These are phyloP conservation scores for Parambassis ranga DNA, from an alignment of 2,797 vertebrate genomes.

Conservation along the genomic window DNA sequence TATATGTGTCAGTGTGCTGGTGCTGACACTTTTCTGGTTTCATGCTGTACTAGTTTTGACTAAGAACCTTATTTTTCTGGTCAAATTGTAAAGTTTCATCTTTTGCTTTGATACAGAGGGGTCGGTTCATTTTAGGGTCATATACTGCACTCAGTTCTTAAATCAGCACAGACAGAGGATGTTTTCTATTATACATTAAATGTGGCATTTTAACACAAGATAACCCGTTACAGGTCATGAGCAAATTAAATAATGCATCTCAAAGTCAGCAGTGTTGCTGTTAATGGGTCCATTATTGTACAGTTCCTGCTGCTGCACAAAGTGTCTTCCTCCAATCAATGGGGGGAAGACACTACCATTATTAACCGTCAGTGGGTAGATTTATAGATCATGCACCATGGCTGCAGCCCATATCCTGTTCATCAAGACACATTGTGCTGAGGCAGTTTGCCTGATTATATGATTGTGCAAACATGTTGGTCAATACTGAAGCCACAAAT, in stretches of 20 bases:
- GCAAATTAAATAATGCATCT: constrained; percentile 31
- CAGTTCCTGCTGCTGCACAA: constrained; percentile 36
- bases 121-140: constrained; percentile 31
- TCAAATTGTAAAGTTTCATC: no score
- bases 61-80: no score
- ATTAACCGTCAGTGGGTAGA: constrained; percentile 41
- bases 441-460: constrained; percentile 53
- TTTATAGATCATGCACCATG: constrained; percentile 48
- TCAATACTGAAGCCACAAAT: constrained; percentile 35
- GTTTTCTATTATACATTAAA: constrained; percentile 14
- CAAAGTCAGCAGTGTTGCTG: constrained; percentile 16
- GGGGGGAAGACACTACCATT: constrained; percentile 41
- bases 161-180: background rate
- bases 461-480: constrained; percentile 47
- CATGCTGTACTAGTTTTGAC: no score
- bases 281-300: constrained; percentile 21
- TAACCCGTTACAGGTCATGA: constrained; percentile 1
- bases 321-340: constrained; percentile 59
- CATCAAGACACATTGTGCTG: constrained; percentile 21
- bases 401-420: constrained; percentile 6
- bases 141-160: no score
- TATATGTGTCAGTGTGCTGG: no score
- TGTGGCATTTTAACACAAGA: constrained; percentile 9
- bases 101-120: constrained; percentile 4
- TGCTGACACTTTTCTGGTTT: no score